A percentile compares a stretch with the other conserved stretches of the same genome.
Conservation (phyloP, 1,140 invertebrate species). For the Tetranychus cinnabarinus region DNA sequence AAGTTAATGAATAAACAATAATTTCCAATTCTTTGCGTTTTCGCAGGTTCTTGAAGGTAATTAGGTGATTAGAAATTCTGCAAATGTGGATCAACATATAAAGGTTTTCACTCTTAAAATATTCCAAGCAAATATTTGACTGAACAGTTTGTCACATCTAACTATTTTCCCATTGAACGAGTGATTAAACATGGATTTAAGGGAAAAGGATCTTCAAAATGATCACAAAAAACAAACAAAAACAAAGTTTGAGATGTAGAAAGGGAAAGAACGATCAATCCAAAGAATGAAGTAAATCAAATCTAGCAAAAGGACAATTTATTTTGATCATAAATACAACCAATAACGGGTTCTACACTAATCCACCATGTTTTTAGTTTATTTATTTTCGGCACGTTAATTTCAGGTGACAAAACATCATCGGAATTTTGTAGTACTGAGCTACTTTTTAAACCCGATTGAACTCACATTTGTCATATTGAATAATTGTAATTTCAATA, state of each 20-base stretch:
- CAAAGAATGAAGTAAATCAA: not conserved
- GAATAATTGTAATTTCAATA: no score
- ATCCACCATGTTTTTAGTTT: no score
- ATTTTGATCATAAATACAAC: no score
- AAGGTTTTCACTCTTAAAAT: constrained; percentile 58
- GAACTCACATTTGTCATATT: no score
- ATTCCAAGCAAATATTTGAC: constrained; percentile 53
- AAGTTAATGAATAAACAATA: no score
- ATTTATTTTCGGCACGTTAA: no score
- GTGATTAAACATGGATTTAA: constrained; percentile 43
- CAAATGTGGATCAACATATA: constrained; percentile 59
- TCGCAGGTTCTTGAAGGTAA: constrained; percentile 64
- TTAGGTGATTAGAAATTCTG: constrained; percentile 30
- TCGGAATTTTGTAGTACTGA: no score
- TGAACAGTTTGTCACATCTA: constrained; percentile 34
- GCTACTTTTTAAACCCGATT: no score
- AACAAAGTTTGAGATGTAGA: constrained; percentile 15
- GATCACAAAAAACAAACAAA: constrained; percentile 44
- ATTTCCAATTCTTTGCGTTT: constrained; percentile 52
- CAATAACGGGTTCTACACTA: no score
- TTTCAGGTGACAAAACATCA: no score
- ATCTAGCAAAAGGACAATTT: no score
- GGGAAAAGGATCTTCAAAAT: constrained; percentile 55
- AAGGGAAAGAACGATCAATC: constrained; percentile 23
- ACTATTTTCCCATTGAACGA: constrained; percentile 47